Conservation (phyloP, 2,888 invertebrate species). For the Entomobrya multifasciata region DNA sequence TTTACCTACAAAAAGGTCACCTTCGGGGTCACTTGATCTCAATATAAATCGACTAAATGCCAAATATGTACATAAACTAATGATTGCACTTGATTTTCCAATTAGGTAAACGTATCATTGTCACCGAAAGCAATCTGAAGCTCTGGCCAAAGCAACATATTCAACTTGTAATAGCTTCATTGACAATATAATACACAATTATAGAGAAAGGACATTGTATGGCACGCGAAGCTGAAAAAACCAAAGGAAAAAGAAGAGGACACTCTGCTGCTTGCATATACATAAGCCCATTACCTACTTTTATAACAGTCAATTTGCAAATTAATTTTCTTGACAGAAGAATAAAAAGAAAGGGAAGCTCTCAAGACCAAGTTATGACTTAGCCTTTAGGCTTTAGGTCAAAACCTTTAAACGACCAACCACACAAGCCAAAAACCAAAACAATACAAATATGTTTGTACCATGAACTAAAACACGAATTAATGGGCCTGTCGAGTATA, state of each 20-base stretch:
- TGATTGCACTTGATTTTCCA: constrained; percentile 7
- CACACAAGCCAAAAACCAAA: constrained; percentile 42
- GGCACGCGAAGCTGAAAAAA: constrained; percentile 53
- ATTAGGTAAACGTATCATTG: constrained; percentile 20
- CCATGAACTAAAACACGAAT: background rate
- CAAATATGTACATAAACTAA: constrained; percentile 29
- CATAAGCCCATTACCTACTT: constrained; percentile 6
- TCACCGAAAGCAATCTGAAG: background rate
- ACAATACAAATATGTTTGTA: background rate
- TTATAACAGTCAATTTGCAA: constrained; percentile 27
- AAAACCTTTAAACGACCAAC: constrained; percentile 12
- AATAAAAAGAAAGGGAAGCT: constrained; percentile 23
- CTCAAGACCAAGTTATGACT: constrained; percentile 60
- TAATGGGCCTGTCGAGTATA: background rate
- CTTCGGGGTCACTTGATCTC: constrained; percentile 55
- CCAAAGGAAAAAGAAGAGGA: constrained; percentile 21
- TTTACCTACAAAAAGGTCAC: constrained; percentile 56
- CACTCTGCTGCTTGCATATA: background rate
- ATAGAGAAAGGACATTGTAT: constrained; percentile 31
- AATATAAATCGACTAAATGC: background rate
- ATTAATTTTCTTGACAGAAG: constrained; percentile 14
- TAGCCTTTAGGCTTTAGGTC: constrained; percentile 54
- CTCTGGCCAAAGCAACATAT: background rate
- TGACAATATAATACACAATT: constrained; percentile 5
- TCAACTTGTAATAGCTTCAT: background rate